Conservation (phyloP, 2,888 invertebrate species). For the Thereva unica region DNA sequence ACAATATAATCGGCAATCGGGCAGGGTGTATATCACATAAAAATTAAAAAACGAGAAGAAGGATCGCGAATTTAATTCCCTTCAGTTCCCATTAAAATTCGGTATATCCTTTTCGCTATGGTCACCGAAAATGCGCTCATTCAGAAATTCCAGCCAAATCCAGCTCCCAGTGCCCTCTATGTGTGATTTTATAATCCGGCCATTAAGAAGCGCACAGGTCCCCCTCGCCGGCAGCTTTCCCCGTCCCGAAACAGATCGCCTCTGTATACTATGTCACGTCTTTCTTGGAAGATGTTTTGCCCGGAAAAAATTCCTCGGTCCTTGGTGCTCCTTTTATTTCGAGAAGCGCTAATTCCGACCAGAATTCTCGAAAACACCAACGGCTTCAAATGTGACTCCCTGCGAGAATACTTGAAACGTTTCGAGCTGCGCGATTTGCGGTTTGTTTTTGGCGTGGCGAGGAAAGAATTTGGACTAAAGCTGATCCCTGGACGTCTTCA, state of each 20-base stretch:
- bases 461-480: constrained; percentile 4
- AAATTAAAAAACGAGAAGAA: too few relatives aligned
- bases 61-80: too few relatives aligned
- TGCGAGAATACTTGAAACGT: constrained; percentile 16
- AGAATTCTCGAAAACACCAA: constrained; percentile 36
- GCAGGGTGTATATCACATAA: too few relatives aligned
- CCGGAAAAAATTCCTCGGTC: constrained; percentile 38
- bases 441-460: constrained; percentile 9
- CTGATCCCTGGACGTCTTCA: background rate
- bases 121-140: constrained; percentile 13
- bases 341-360: constrained; percentile 25
- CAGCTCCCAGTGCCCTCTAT: background rate
- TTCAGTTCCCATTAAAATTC: constrained; percentile 1
- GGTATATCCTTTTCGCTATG: background rate
- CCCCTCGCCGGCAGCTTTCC: constrained; percentile 18
- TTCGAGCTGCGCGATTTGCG: constrained; percentile 1
- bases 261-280: constrained; percentile 39
- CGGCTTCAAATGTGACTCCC: constrained; percentile 38
- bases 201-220: constrained; percentile 18
- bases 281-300: constrained; percentile 42
- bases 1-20: too few relatives aligned
- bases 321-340: background rate
- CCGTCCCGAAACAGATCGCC: constrained; percentile 10
- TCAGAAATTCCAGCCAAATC: constrained; percentile 22
- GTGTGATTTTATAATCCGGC: background rate